Conservation (phyloP, 1,140 invertebrate species). For the Hetaerina americana region DNA sequence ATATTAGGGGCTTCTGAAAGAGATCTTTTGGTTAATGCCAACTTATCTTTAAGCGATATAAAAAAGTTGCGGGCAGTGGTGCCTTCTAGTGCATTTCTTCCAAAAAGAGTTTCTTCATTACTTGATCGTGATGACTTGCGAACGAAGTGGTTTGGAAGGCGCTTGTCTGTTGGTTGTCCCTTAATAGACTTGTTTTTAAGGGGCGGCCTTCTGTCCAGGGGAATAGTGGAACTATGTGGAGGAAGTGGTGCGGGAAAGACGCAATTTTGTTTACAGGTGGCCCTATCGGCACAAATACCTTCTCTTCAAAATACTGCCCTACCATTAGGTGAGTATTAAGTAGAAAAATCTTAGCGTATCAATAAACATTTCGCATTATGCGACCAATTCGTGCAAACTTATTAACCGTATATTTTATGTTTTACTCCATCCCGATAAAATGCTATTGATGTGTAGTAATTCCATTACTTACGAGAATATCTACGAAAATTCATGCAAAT, state of each 20-base stretch:
- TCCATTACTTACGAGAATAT: too few species aligned
- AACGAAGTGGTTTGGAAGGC: not conserved
- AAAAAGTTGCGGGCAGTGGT: not conserved
- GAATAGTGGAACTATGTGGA: constrained; percentile 72
- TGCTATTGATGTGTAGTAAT: too few species aligned
- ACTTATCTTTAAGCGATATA: not conserved
- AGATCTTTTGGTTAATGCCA: not conserved
- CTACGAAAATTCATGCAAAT: too few species aligned
- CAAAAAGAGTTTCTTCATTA: not conserved
- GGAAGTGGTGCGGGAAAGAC: constrained; percentile 74
- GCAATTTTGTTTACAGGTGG: constrained; percentile 65
- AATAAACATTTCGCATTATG: constrained; percentile 11
- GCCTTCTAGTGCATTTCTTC: not conserved
- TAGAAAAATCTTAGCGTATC: too few species aligned
- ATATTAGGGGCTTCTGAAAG: not conserved
- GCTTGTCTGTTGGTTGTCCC: constrained; percentile 34
- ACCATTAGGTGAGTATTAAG: constrained; percentile 29
- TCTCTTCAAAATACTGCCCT: constrained; percentile 18
- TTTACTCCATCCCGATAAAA: too few species aligned
- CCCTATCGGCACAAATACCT: constrained; percentile 43
- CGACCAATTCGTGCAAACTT: too few species aligned
- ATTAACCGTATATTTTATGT: too few species aligned
- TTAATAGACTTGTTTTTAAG: constrained; percentile 42
- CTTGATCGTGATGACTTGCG: not conserved
- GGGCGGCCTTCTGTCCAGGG: constrained; percentile 58